Conservation (phyloP, 2,113 vertebrate genomes). For the Heteronetta atricapilla region DNA sequence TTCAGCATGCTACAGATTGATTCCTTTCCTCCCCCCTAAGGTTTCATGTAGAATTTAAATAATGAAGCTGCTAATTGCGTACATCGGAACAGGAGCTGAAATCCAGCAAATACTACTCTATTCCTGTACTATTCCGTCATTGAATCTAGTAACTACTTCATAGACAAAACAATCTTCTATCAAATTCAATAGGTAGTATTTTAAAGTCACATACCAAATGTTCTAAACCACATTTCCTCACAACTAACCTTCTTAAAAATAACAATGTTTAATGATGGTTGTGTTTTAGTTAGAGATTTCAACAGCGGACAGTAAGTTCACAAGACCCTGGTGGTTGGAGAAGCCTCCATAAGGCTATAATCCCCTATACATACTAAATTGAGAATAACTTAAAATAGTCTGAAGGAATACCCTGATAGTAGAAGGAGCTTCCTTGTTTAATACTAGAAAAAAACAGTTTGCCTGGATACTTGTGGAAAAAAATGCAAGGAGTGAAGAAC, state of each 20-base stretch:
- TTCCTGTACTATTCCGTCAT: too few relatives aligned
- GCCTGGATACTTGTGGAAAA: not conserved
- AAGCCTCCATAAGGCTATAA: not conserved
- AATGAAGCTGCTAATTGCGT: not conserved
- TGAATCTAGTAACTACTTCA: too few relatives aligned
- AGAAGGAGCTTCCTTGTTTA: not conserved
- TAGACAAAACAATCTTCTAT: not conserved
- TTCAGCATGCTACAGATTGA: not conserved
- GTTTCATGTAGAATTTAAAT: not conserved
- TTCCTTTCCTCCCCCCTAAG: not conserved
- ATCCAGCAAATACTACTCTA: not conserved
- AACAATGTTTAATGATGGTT: not conserved
- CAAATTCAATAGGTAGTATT: not conserved
- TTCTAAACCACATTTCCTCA: not conserved
- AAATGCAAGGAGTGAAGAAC: not conserved
- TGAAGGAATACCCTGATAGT: not conserved
- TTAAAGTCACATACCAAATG: not conserved
- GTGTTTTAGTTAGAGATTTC: not conserved
- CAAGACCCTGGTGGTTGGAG: accelerated
- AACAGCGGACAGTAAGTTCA: accelerated
- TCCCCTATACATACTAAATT: not conserved
- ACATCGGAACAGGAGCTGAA: not conserved
- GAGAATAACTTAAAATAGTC: not conserved
- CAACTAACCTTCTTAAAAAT: not conserved
- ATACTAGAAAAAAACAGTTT: not conserved